Evolutionary conservation across 2,888 invertebrate genomes (phyloP).

Genomic region (Campaea margaritaria): DNA sequence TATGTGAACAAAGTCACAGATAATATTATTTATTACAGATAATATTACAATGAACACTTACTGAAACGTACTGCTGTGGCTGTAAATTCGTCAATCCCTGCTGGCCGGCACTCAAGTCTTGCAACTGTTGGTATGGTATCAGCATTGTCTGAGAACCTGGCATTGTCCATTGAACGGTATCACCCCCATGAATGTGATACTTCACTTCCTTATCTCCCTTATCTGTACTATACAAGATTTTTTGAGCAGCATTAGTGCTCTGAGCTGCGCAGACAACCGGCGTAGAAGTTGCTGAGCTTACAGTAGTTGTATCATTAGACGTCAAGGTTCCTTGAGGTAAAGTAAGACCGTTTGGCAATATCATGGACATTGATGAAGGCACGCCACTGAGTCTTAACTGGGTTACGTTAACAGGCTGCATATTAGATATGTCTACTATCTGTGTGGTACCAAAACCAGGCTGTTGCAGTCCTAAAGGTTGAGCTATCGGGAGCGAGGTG

Average conservation of each 20-base stretch:
- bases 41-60: constrained; percentile 53
- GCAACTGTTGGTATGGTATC: constrained; percentile 79
- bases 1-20: no score
- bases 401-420: constrained; percentile 80
- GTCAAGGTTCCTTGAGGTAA: constrained; percentile 75
- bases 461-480: constrained; percentile 71
- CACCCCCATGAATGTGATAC: constrained; percentile 77
- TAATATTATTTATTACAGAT: no score
- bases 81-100: constrained; percentile 71
- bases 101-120: constrained; percentile 71
- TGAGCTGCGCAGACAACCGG: constrained; percentile 81
- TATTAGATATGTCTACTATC: constrained; percentile 74
- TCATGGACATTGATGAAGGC: constrained; percentile 81
- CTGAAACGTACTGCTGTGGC: constrained; percentile 79
- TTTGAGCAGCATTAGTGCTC: constrained; percentile 74
- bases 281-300: constrained; percentile 73
- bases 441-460: constrained; percentile 74
- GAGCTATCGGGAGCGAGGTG: constrained; percentile 72
- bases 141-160: constrained; percentile 81
- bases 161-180: constrained; percentile 77
- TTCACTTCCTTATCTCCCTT: constrained; percentile 79
- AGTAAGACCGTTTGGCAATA: constrained; percentile 72
- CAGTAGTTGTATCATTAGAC: constrained; percentile 74
- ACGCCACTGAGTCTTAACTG: constrained; percentile 75
- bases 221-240: constrained; percentile 77